Evolutionary conservation across 2,888 invertebrate genomes (phyloP).

Genomic region (Diogma glabrata): DNA sequence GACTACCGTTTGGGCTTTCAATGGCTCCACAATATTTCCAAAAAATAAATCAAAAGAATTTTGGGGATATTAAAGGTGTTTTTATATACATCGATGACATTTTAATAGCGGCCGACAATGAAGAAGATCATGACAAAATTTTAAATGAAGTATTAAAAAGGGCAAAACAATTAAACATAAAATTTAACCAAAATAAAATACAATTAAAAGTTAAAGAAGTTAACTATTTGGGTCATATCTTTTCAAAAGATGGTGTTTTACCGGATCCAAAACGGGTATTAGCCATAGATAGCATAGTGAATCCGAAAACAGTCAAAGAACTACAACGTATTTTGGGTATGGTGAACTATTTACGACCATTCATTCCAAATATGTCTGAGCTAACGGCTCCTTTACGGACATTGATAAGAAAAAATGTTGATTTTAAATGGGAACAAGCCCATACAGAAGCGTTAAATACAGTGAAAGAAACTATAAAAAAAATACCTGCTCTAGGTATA

Average conservation of each 20-base stretch:
- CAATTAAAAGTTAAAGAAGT: constrained; percentile 18
- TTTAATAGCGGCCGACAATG: constrained; percentile 13
- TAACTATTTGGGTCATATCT: constrained; percentile 23
- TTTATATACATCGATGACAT: constrained; percentile 28
- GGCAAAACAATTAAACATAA: constrained; percentile 21
- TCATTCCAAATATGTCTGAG: too few relatives aligned
- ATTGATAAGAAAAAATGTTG: neutral
- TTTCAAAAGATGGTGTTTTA: neutral
- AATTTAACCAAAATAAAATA: constrained; percentile 22
- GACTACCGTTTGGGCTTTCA: too few relatives aligned
- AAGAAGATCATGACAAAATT: constrained; percentile 21
- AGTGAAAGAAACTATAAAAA: neutral
- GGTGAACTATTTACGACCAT: neutral
- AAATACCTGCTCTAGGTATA: neutral
- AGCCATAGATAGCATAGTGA: neutral
- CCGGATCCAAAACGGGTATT: neutral
- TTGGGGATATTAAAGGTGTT: too few relatives aligned
- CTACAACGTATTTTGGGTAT: neutral
- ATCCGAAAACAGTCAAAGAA: neutral
- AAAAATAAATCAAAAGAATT: too few relatives aligned
- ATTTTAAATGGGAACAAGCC: neutral
- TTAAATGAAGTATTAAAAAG: constrained; percentile 21
- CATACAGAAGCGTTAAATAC: neutral
- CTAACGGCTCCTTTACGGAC: neutral
- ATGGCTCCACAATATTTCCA: too few relatives aligned